phyloP scores from a whole-genome alignment of 2,888 invertebrate genomes.

The Hemaris fuciformis region DNA sequence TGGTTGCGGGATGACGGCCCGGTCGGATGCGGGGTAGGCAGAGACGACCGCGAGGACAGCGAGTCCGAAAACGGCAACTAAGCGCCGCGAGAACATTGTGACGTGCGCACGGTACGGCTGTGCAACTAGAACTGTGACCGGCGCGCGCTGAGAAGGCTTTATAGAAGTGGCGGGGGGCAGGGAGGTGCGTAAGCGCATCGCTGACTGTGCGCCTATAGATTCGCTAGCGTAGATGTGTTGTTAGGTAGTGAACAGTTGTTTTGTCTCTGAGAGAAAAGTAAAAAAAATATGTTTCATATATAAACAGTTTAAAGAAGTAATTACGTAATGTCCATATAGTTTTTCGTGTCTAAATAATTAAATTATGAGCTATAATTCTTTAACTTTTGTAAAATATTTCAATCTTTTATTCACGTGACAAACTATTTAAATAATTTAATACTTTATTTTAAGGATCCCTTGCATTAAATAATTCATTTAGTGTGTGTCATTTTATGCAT shows the following conservation, averaged over 20 bases:
- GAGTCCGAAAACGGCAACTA: constrained; percentile 46
- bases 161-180: constrained; percentile 62
- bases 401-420: no score
- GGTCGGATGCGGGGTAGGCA: constrained; percentile 59
- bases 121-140: constrained; percentile 65
- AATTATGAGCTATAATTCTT: no score
- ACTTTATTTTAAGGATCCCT: no score
- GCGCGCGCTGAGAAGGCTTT: constrained; percentile 63
- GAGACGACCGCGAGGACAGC: constrained; percentile 56
- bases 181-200: constrained; percentile 65
- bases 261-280: not conserved
- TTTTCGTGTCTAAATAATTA: no score
- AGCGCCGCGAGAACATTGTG: constrained; percentile 64
- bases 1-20: constrained; percentile 46
- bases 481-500: no score
- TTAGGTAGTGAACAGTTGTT: not conserved
- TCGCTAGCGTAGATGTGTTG: not conserved
- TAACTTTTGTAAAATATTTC: no score
- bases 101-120: constrained; percentile 56
- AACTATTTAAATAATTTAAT: no score
- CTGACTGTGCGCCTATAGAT: constrained; percentile 30
- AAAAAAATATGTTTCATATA: not conserved
- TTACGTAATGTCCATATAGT: no score
- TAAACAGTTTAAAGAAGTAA: no score
- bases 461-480: no score